These are phyloP conservation scores for Danio jaintianensis DNA, from an alignment of 2,797 vertebrate genomes.

Conservation along the genomic window DNA sequence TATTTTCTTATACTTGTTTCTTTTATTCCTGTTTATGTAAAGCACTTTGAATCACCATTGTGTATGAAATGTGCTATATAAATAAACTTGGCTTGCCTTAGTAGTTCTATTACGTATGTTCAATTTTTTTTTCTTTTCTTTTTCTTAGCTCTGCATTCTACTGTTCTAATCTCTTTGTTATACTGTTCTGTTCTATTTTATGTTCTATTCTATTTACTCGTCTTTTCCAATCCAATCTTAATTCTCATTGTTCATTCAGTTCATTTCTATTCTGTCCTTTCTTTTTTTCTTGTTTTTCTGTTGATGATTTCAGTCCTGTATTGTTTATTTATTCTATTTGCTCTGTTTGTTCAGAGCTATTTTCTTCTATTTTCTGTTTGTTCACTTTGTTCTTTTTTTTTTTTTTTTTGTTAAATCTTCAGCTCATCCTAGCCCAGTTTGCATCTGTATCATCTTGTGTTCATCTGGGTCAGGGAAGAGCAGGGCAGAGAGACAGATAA, in stretches of 20 bases:
- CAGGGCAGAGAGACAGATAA: constrained; percentile 13
- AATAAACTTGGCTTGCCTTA: no score
- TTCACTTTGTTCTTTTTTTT: neutral
- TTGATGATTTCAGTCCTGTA: neutral
- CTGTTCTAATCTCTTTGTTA: neutral
- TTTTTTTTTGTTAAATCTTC: neutral
- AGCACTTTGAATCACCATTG: no score
- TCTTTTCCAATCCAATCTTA: neutral
- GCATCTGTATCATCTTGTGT: neutral
- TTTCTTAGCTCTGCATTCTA: neutral
- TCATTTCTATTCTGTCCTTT: neutral
- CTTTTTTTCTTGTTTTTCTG: neutral
- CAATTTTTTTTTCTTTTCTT: no score
- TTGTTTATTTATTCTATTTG: neutral
- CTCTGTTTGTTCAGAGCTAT: neutral
- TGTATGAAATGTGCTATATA: no score
- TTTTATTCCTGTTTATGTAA: no score
- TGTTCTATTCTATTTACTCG: neutral
- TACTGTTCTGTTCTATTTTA: neutral
- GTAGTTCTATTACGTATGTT: no score
- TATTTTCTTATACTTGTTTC: no score
- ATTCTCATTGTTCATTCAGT: no score
- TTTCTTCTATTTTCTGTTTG: neutral
- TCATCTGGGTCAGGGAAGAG: constrained; percentile 9
- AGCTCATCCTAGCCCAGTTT: constrained; percentile 4